Conservation (phyloP, 2,888 invertebrate species). For the Epirrita christyi region DNA sequence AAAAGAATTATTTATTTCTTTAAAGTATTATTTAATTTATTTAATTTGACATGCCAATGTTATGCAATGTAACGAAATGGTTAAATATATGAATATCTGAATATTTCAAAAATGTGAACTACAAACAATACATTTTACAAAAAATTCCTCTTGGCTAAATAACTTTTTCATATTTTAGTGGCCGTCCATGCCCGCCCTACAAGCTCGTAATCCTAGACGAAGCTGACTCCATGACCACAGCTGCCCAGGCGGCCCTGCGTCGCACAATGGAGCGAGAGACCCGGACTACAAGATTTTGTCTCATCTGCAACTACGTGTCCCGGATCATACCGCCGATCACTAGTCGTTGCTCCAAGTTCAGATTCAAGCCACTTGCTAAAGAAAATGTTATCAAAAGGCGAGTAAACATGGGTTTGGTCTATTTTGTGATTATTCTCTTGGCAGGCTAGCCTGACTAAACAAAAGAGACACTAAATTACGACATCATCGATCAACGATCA, state of each 20-base stretch:
- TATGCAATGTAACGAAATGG: too few relatives aligned
- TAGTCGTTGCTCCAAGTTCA: conserved; percentile 98
- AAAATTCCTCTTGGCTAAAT: not conserved
- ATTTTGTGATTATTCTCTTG: too few relatives aligned
- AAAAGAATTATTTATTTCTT: too few relatives aligned
- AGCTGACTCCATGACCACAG: conserved; percentile 99
- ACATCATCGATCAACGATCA: too few relatives aligned
- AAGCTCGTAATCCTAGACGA: conserved; percentile 99
- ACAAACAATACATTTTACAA: too few relatives aligned
- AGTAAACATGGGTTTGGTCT: too few relatives aligned
- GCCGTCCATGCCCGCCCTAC: conserved; percentile 95
- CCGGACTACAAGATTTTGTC: conserved; percentile 97
- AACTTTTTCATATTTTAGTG: conserved; percentile 73
- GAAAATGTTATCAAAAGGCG: conserved; percentile 86
- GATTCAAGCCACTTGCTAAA: conserved; percentile 95
- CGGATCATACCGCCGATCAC: conserved; percentile 99
- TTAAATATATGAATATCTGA: too few relatives aligned
- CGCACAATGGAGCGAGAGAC: conserved; percentile 99
- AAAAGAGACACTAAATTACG: too few relatives aligned
- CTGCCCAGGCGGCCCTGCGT: conserved; percentile 97
- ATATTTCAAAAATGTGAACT: too few relatives aligned
- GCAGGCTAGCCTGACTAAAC: too few relatives aligned
- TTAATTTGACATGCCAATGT: too few relatives aligned
- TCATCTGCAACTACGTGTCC: conserved; percentile 99
- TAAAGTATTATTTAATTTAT: too few relatives aligned